Base-by-base conservation (phyloP, 1,140 invertebrate genomes). In the Calephelis virginiensis region DNA sequence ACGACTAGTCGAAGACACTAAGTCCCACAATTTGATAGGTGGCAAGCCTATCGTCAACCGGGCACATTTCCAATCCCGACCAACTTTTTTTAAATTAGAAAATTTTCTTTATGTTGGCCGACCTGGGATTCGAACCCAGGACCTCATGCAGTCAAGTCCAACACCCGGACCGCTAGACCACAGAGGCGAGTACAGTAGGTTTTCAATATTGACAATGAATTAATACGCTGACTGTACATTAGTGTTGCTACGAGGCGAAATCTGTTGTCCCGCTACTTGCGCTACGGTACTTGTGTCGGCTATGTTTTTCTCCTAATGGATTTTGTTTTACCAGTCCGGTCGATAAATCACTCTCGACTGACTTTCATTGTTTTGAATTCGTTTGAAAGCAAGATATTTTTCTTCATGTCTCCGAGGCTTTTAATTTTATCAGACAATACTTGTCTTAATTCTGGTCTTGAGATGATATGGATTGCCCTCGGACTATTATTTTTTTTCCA, bases 211-310 rank as follows among this genome's bases (percentile, higher is more conserved):
- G 40, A 43, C 40, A 43, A 7, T 37, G 8, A 7, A 56, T 11
- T 56, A 37, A 11, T 10, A 6, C 0, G 50, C 50, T 28, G 50
- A 56, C 50, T 69, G 71, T 73, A 63, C 65, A 62, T 64, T 66
- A 65, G n/a, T 53, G 40, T 46, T 62, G 66, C 56, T 76, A 69
- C 71, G 80, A 81, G 81, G 84, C 85, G 83, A 86, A 86, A 81
- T 86, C 75, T 71, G 64, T 76, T 68, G 78, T 85, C 80, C 86
- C 88, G 85, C 84, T 88, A 85, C 74, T 72, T 79, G 77, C 70
- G 80, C 80, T 89, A 88, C 86, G 86, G 88, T 89, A 88, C 84
- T 89, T 83, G 66, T 80, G 73, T 78, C 75, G 73, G 73, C 72
- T 70, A 78, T 85, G 81, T 80, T 81, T 76, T 80, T 78, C 72